Conservation (phyloP, 2,797 vertebrate species). For the Sebastes kiyomatsui region DNA sequence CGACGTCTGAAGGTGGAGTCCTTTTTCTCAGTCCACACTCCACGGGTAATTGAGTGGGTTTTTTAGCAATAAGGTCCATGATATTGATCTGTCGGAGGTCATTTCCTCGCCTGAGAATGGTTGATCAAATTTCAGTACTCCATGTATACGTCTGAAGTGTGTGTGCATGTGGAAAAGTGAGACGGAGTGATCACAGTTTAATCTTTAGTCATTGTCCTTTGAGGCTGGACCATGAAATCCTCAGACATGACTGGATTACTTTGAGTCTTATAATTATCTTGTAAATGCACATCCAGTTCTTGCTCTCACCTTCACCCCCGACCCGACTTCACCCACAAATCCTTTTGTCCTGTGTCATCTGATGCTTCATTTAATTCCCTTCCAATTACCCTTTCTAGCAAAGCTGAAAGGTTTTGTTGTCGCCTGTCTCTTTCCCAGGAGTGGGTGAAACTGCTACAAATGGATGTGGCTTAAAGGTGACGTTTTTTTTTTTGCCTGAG, state of each 20-base stretch:
- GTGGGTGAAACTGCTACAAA: neutral
- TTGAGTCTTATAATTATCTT: constrained; percentile 14
- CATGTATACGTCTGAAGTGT: neutral
- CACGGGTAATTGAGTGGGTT: constrained; percentile 38
- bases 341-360: constrained; percentile 1
- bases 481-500: neutral
- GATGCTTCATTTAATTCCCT: neutral
- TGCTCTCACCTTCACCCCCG: neutral
- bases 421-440: neutral
- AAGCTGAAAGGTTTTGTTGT: constrained; percentile 1
- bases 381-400: constrained; percentile 19
- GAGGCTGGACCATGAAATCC: constrained; percentile 9
- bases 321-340: neutral
- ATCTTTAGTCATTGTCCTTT: constrained; percentile 16
- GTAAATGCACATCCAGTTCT: constrained; percentile 22
- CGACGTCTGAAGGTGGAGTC: constrained; percentile 21
- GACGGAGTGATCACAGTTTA: neutral
- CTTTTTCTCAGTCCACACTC: constrained; percentile 8
- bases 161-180: neutral
- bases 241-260: constrained; percentile 16
- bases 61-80: constrained; percentile 38
- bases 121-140: constrained; percentile 51
- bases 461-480: neutral
- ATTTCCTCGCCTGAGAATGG: constrained; percentile 17
- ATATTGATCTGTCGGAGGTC: constrained; percentile 56